Conservation (phyloP, 2,113 vertebrate species). For the Crotalus tigris region DNA sequence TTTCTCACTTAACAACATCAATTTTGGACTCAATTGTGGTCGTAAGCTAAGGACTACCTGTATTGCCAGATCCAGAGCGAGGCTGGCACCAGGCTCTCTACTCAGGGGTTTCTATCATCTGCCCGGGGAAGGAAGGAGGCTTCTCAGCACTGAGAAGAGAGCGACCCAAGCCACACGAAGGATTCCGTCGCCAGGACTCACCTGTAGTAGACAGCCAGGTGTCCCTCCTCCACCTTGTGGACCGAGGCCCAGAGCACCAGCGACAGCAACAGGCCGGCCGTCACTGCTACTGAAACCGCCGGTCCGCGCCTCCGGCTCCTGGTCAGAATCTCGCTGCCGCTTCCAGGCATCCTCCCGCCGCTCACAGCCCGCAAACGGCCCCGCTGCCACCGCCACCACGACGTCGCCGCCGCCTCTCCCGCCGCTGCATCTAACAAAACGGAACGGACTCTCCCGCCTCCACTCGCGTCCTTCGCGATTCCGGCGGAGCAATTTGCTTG, state of each 20-base stretch:
- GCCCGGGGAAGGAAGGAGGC: neutral
- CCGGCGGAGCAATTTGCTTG: neutral
- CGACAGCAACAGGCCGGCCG: neutral
- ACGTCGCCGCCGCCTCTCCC: too few relatives aligned
- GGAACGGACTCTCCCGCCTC: neutral
- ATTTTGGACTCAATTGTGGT: neutral
- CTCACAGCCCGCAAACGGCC: too few relatives aligned
- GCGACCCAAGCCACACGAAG: neutral
- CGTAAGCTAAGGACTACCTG: neutral
- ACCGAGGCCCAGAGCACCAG: neutral
- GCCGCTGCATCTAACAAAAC: neutral
- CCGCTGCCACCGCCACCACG: neutral
- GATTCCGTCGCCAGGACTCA: neutral
- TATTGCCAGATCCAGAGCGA: neutral
- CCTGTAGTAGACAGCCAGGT: conserved; percentile 13
- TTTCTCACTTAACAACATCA: neutral
- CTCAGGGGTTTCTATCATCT: neutral
- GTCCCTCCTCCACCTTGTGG: neutral
- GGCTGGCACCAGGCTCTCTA: neutral
- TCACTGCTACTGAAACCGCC: neutral
- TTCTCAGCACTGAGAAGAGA: neutral
- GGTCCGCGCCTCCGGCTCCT: neutral
- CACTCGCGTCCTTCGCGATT: neutral
- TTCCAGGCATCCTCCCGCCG: neutral
- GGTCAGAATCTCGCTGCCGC: neutral